phyloP scores from a whole-genome alignment of 92 coral and sea anemone species.

The Palythoa heliodiscus region DNA sequence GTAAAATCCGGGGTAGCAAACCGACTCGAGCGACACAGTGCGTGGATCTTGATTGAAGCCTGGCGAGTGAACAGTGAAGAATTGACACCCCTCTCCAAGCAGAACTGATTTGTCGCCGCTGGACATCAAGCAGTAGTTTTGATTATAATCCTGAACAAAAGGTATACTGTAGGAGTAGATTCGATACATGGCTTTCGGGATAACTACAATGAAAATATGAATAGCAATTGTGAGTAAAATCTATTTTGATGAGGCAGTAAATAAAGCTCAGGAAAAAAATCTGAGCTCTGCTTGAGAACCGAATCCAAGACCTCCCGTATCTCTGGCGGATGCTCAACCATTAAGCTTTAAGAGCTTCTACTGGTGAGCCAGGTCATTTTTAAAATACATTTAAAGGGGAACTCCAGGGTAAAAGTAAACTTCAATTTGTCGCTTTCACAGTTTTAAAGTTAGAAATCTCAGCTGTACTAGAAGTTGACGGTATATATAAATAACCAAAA shows the following conservation, averaged over 20 bases:
- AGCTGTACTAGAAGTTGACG: too few relatives aligned
- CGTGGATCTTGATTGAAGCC: conserved; percentile 82
- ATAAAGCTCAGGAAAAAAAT: neutral
- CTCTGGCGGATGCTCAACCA: too few relatives aligned
- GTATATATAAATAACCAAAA: too few relatives aligned
- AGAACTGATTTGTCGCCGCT: conserved; percentile 44
- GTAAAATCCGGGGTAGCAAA: conserved; percentile 77
- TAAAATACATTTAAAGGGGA: too few relatives aligned
- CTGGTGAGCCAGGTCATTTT: too few relatives aligned
- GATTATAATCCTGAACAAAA: conserved; percentile 55
- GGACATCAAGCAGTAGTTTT: conserved; percentile 63
- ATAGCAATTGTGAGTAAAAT: neutral
- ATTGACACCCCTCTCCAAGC: conserved; percentile 71
- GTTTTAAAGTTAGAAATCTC: too few relatives aligned
- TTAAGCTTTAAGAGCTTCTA: too few relatives aligned
- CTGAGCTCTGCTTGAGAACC: too few relatives aligned
- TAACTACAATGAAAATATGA: conserved; percentile 50
- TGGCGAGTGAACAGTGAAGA: conserved; percentile 87
- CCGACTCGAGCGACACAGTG: conserved; percentile 87
- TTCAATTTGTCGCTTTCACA: too few relatives aligned
- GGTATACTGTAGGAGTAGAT: conserved; percentile 86
- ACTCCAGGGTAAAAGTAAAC: too few relatives aligned
- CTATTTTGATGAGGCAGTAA: neutral
- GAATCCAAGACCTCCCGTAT: too few relatives aligned
- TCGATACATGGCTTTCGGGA: conserved; percentile 68